Evolutionary conservation across 2,888 invertebrate species (phyloP).

Genomic region (Adineta ricciae): DNA sequence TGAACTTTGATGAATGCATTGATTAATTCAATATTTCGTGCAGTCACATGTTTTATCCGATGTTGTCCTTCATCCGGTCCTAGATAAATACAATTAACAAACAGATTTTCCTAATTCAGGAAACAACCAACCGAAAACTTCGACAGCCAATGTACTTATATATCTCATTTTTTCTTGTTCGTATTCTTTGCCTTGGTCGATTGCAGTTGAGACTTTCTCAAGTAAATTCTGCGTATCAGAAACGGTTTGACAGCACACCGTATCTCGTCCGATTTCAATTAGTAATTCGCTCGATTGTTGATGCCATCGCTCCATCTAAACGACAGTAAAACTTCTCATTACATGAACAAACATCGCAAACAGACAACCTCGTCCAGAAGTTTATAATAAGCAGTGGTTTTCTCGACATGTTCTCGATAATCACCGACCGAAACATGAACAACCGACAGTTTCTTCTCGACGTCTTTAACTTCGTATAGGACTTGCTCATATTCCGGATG

Average conservation of each 20-base stretch:
- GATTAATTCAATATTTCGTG: conserved; percentile 7
- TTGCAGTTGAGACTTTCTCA: background rate
- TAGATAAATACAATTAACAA: background rate
- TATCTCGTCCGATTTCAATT: conserved; percentile 59
- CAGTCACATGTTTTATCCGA: background rate
- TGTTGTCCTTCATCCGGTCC: background rate
- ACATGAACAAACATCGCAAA: no score
- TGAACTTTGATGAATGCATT: conserved; percentile 20
- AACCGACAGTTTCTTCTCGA: conserved; percentile 61
- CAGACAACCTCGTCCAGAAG: background rate
- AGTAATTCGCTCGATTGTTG: conserved; percentile 60
- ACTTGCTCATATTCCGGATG: conserved; percentile 52
- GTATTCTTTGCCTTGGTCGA: conserved; percentile 16
- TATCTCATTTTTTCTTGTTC: conserved; percentile 56
- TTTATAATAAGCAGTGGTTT: conserved; percentile 53
- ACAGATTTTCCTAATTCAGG: background rate
- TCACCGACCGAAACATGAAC: conserved; percentile 61
- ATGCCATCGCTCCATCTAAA: conserved; percentile 62
- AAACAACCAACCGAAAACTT: conserved; percentile 53
- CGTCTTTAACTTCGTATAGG: conserved; percentile 58
- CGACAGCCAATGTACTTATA: conserved; percentile 57
- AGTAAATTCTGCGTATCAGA: conserved; percentile 58
- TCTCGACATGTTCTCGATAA: conserved; percentile 60
- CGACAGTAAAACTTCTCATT: conserved; percentile 32
- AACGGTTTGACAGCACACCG: conserved; percentile 57